These are phyloP conservation scores for Eolophus roseicapilla DNA, from an alignment of 2,113 vertebrate genomes.

Conservation along the genomic window DNA sequence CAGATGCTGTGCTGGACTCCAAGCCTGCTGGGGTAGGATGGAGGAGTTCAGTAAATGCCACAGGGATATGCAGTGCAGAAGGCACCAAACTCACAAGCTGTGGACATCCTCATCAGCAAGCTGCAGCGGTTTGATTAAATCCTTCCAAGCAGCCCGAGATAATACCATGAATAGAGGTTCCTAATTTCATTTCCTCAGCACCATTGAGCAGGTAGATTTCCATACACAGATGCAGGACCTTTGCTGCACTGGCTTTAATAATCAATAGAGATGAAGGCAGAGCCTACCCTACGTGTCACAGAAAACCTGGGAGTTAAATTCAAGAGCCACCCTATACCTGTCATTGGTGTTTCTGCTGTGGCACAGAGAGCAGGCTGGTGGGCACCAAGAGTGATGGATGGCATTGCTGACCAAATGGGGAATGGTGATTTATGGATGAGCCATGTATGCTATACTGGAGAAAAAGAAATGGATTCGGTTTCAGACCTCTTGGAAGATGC, in stretches of 20 bases:
- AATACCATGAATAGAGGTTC: background rate
- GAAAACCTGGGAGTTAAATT: slow-evolving; percentile 30
- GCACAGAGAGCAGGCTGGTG: background rate
- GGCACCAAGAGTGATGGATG: slow-evolving; percentile 15
- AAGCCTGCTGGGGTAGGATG: background rate
- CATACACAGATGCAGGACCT: background rate
- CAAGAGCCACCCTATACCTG: background rate
- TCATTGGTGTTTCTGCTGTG: background rate
- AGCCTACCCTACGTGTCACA: background rate
- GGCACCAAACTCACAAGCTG: background rate
- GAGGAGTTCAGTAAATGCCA: background rate
- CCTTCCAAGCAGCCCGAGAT: background rate
- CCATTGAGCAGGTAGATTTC: background rate
- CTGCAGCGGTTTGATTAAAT: slow-evolving; percentile 20
- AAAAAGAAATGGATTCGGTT: slow-evolving; percentile 71
- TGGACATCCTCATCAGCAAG: background rate
- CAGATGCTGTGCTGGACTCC: background rate
- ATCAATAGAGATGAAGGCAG: background rate
- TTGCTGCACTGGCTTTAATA: background rate
- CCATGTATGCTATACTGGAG: slow-evolving; percentile 6
- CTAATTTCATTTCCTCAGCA: slow-evolving; percentile 38
- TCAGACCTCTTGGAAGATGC: slow-evolving; percentile 55
- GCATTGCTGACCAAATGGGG: slow-evolving; percentile 29
- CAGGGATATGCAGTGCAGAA: background rate
- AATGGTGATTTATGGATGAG: slow-evolving; percentile 60